Percentiles rank a stretch among this genome's conserved stretches.
Evolutionary conservation across 2,888 invertebrate species (phyloP).

Genomic region (Ennomos fuscantarius): DNA sequence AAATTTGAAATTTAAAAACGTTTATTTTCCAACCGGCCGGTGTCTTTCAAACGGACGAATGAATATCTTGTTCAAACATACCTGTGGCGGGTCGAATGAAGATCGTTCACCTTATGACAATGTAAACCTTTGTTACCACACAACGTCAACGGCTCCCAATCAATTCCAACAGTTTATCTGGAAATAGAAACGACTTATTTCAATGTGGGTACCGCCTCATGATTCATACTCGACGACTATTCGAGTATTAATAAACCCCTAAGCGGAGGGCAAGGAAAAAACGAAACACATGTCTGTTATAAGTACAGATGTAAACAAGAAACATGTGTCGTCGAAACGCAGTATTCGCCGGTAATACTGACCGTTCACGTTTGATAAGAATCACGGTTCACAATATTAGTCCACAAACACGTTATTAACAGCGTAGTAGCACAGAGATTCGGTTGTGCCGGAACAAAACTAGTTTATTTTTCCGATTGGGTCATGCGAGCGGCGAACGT

Average conservation of each 20-base stretch:
- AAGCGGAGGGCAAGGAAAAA: constrained; percentile 64
- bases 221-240: constrained; percentile 69
- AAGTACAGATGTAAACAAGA: constrained; percentile 76
- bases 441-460: constrained; percentile 77
- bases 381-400: constrained; percentile 70
- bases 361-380: constrained; percentile 73
- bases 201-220: constrained; percentile 71
- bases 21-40: constrained; percentile 48
- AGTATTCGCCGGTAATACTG: constrained; percentile 59
- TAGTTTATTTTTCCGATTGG: constrained; percentile 80
- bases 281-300: constrained; percentile 68
- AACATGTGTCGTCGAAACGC: constrained; percentile 57
- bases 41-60: constrained; percentile 32
- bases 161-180: constrained; percentile 81
- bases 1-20: constrained; percentile 52
- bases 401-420: constrained; percentile 74
- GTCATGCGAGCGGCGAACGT: constrained; percentile 70
- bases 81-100: constrained; percentile 73
- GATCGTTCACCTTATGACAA: constrained; percentile 80
- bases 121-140: constrained; percentile 80
- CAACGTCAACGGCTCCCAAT: constrained; percentile 77
- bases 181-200: constrained; percentile 81
- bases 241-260: constrained; percentile 69
- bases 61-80: constrained; percentile 69
- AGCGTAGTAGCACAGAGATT: constrained; percentile 66